Conservation (phyloP, 2,113 vertebrate genomes). For the Eolophus roseicapilla region DNA sequence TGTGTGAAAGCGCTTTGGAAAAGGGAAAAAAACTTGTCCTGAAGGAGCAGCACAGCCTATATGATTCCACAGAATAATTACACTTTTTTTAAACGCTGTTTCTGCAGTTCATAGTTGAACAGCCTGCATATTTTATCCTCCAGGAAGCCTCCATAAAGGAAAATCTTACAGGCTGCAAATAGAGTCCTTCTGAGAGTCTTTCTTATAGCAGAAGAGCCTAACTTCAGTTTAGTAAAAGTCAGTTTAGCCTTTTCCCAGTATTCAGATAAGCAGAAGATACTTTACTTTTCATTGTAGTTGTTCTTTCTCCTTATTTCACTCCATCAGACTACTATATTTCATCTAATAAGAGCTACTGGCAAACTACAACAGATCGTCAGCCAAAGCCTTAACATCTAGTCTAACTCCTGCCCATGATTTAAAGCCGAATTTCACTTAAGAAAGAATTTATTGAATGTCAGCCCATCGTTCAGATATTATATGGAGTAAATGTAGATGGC, state of each 20-base stretch:
- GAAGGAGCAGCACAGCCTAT: background rate
- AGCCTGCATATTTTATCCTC: background rate
- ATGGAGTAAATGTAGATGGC: background rate
- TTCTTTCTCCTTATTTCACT: background rate
- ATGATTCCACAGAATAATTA: background rate
- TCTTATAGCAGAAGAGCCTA: background rate
- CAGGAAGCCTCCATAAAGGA: background rate
- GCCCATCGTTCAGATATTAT: background rate
- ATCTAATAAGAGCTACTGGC: background rate
- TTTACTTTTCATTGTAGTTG: background rate
- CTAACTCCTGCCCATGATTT: background rate
- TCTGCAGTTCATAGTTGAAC: background rate
- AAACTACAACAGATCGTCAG: background rate
- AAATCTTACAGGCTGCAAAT: background rate
- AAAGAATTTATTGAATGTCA: background rate
- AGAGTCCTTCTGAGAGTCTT: background rate
- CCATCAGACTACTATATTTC: background rate
- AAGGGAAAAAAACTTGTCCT: background rate
- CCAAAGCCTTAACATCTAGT: background rate
- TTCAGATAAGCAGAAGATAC: background rate
- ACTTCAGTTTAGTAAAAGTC: background rate
- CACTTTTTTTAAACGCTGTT: background rate
- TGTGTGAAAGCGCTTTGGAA: background rate
- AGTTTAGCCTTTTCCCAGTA: background rate
- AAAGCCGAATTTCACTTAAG: background rate